phyloP scores from a whole-genome alignment of 37 sponge, comb jelly and placozoan genomes.

The Hormiphora californensis region DNA sequence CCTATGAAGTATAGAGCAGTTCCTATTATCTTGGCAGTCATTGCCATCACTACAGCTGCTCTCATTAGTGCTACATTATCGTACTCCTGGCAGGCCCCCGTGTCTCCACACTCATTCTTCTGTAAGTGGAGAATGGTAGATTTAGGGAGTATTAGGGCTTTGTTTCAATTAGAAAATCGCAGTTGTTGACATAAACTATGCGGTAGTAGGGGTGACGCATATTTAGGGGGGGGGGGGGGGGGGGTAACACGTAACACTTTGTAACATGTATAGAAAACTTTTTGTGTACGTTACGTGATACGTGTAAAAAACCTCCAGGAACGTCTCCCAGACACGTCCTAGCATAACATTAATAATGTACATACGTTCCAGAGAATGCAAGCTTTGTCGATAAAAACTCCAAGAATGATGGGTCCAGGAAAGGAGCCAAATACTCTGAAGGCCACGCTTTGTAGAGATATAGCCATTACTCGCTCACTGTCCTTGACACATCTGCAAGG shows the following conservation, averaged over 20 bases:
- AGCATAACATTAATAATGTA: too few species aligned
- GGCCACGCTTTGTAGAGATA: background rate
- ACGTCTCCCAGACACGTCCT: too few species aligned
- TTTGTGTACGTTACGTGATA: too few species aligned
- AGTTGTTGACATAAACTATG: too few species aligned
- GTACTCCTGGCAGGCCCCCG: constrained; percentile 47
- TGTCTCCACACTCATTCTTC: constrained; percentile 27
- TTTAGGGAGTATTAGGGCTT: too few species aligned
- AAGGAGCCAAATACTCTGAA: constrained; percentile 36
- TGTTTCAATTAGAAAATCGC: too few species aligned
- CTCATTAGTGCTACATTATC: background rate
- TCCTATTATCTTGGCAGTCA: background rate
- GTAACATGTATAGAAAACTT: too few species aligned
- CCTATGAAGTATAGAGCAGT: constrained; percentile 34
- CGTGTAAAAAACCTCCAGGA: too few species aligned
- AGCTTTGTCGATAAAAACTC: constrained; percentile 25
- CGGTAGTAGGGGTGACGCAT: too few species aligned
- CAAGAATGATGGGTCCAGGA: constrained; percentile 40
- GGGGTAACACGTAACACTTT: too few species aligned
- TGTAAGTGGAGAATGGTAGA: too few species aligned
- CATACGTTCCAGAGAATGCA: constrained; percentile 50
- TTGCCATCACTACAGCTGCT: background rate
- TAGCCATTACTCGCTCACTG: constrained; percentile 47
- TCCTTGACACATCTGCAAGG: constrained; percentile 37
- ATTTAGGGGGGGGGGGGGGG: too few species aligned